Base-by-base conservation (phyloP, 2,797 vertebrate genomes). In the Spizella passerina region DNA sequence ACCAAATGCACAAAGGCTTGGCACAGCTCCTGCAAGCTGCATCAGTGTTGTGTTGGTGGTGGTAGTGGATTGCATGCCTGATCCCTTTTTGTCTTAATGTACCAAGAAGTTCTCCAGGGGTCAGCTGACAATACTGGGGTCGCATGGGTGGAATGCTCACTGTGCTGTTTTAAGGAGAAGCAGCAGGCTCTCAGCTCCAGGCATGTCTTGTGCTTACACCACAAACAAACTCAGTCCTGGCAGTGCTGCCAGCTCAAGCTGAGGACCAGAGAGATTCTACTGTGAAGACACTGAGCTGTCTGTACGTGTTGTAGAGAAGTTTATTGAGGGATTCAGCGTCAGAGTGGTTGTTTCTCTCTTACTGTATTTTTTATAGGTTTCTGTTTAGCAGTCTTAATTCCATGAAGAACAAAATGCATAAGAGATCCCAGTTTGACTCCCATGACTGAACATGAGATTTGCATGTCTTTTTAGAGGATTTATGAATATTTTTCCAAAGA, bases 381-480 rank as follows among this genome's bases (percentile, higher is more conserved):
- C 24, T 71, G 21, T 41, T 87, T 15, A 63, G 21, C 30, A 56
- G 6, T 72, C 52, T 72, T 46, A 76, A 36, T 60, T 65, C 36
- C 21, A 16, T n/a, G 30, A 68, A 65, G 46, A 73, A 82, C 27
- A 76, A 81, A 64, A 23, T 7, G 4, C 7, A 2, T 26, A 44
- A 41, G 46, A 65, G 65, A 82, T 72, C 69, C 41, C 38, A 65
- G 50, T 57, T 87, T 71, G 50, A 39, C 23, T 89, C 63, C 66
- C 47, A 69, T 59, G 53, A 72, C 57, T 91, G 86, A 75, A 59
- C 23, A 47, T 69, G 39, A 71, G 39, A 95, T 91, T 94, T 92
- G 83, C 86, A 82, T 83, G 70, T 44, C 72, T 81, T 91, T 68
- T 72, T 61, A 94, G 72, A 91, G 24, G 43, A 64, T 81, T 91